Base-by-base conservation (phyloP, 2,797 vertebrate genomes). In the Syndactyla subalaris region DNA sequence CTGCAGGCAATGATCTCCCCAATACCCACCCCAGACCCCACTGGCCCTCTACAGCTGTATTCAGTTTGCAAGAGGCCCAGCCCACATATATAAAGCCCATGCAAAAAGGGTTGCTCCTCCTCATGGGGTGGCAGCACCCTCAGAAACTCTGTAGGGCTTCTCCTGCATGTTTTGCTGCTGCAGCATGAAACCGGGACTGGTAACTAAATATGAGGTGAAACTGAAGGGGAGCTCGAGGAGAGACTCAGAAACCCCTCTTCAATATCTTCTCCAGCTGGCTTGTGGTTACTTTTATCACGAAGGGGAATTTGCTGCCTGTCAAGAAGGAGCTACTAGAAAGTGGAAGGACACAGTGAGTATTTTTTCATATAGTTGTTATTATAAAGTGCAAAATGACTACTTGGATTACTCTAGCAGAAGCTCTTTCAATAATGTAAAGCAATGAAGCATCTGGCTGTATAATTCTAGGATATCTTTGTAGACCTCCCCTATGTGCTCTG, bases 1-100 rank as follows among this genome's bases (percentile, higher is more conserved):
- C 48, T 55, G 30, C 55, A 46, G 39, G 10, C 11, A 34, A 0
- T 36, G 21, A 6, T 19, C 2, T 34, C 26, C 26, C 4, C 1
- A 1, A 2, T 34, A 17, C 3, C 11, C 2, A n/a, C 11, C 30
- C 4, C 29, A 13, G 10, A 21, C n/a, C 9, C 30, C 30, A 41
- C 0, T 22, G 12, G 14, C 7, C 9, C 39, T 39, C 29, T 10
- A 26, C 43, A 83, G 26, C 43, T 61, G 27, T 18, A 29, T 17
- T 46, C 26, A 20, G 12, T 49, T 65, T 94, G n/a, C 41, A 61
- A 49, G 72, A 82, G 27, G 21, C 30, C n/a, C 27, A 21, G 66
- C 30, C 19, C 34, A 20, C 1, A 1, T 72, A 72, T 58, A 43
- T 34, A 29, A 12, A 52, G 19, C 41, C 77, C n/a, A 7, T 61